Percentiles rank a stretch among this genome's conserved stretches.
These are phyloP conservation scores for Chymomyza fuscimana DNA, from an alignment of 2,888 invertebrate species.

Conservation along the genomic window DNA sequence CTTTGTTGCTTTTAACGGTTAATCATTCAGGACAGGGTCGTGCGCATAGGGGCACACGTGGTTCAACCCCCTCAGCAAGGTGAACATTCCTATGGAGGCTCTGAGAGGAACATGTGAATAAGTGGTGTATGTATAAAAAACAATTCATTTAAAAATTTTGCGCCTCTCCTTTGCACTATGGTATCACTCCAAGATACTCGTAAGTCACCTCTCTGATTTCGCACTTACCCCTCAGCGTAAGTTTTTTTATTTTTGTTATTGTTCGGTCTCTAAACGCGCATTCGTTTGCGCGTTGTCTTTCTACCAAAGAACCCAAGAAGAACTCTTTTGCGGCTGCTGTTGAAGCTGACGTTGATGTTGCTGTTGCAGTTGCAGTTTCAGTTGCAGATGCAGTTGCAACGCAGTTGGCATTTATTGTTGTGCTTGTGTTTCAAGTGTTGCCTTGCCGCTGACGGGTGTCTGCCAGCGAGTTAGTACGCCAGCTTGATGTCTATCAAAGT, in stretches of 20 bases:
- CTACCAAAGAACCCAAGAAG: not conserved
- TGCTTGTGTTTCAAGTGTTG: not conserved
- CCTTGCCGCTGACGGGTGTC: not conserved
- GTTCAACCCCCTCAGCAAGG: no score
- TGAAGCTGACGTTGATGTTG: not conserved
- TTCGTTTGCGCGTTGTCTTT: not conserved
- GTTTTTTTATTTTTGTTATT: not conserved
- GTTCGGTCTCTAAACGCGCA: not conserved
- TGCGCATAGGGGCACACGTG: no score
- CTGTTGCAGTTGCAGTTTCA: not conserved
- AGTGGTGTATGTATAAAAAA: no score
- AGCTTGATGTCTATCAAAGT: not conserved
- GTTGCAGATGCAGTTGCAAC: not conserved
- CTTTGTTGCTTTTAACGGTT: conserved; percentile 73
- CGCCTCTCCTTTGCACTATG: no score
- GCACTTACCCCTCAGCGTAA: not conserved
- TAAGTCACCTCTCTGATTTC: not conserved
- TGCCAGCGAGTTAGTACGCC: not conserved
- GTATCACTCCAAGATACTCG: no score
- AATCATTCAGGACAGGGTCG: conserved; percentile 55
- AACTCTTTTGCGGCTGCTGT: conserved; percentile 14
- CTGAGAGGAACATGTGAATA: no score
- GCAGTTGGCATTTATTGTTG: not conserved
- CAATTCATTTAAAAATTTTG: no score
- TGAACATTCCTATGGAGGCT: no score